Conservation (phyloP, 2,797 vertebrate species). For the Mus caroli region DNA sequence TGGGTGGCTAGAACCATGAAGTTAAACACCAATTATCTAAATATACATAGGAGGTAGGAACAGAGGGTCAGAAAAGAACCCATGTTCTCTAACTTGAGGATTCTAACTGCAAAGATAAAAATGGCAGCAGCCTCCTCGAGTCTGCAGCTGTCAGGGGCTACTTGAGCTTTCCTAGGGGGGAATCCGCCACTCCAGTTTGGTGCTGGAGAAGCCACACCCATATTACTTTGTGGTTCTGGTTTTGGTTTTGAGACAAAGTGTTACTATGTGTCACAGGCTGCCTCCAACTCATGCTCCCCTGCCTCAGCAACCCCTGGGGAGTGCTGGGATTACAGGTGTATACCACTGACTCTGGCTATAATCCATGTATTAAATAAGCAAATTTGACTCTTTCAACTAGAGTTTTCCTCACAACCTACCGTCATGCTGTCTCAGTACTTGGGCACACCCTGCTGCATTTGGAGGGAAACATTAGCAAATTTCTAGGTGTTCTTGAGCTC, state of each 20-base stretch:
- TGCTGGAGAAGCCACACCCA: background rate
- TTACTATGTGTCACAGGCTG: background rate
- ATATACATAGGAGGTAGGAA: conserved; percentile 63
- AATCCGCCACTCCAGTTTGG: background rate
- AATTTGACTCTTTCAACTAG: background rate
- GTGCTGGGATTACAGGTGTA: background rate
- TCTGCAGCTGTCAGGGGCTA: background rate
- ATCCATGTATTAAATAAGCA: background rate
- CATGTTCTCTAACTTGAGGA: conserved; percentile 53
- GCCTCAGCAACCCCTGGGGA: background rate
- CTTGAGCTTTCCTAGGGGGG: background rate
- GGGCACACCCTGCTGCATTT: background rate
- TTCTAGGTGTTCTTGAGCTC: background rate
- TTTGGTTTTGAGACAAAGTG: conserved; percentile 7
- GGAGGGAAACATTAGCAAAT: background rate
- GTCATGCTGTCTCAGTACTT: background rate
- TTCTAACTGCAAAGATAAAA: conserved; percentile 41
- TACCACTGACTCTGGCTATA: background rate
- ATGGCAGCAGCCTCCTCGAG: background rate
- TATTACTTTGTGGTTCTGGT: background rate
- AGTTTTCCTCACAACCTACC: conserved; percentile 26
- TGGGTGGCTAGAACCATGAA: conserved; percentile 69
- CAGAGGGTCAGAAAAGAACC: conserved; percentile 67
- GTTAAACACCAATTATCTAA: conserved; percentile 72
- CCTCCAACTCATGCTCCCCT: background rate